Base-by-base conservation (phyloP, 2,888 invertebrate species). In the Lycophotia porphyrea region DNA sequence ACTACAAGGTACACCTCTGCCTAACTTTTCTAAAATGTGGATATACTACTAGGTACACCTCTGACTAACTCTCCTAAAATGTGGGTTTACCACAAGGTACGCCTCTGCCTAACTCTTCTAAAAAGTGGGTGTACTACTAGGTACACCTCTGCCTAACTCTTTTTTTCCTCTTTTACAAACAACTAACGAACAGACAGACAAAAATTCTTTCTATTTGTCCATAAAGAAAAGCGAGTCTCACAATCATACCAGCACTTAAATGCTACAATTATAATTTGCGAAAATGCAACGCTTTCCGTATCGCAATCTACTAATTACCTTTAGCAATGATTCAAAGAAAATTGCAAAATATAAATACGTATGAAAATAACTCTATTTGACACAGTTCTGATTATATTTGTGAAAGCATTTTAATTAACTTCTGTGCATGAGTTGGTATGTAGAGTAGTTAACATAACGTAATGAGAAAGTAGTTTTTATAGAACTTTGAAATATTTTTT, bases 281-380 rank as follows among this genome's bases (percentile, higher is more conserved):
- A 15, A 73, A 65, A 80, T 80, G 60, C 69, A 75, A 61, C 21
- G 81, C 67, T 49, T n/a, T 47, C 47, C 34, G 42, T 70, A 55
- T 55, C 5, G 55, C 63, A 71, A 73, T 76, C 34, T 64, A 21
- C 84, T 82, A 84, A 82, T 80, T 75, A 80, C 27, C 11, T 70
- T 42, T 5, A 34, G 24, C 42, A 49, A 81, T 34, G 34, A 78
- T 63, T 76, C 34, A 63, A 78, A 74, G 11, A 1, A 66, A 66
- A 67, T 66, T 67, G 44, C 18, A 68, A 18, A 63, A 63, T 55
- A 34, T 49, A 44, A 63, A 75, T 66, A 55, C 27, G 24, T 47
- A 15, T 2, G 47, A 75, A 67, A 55, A 39, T 67, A 67, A n/a
- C 61, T 75, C 55, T 63, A 49, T 24, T 31, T 75, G 52, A 0